phyloP scores from a whole-genome alignment of 1,140 invertebrate species.

The Lasioglossum baleicum region DNA sequence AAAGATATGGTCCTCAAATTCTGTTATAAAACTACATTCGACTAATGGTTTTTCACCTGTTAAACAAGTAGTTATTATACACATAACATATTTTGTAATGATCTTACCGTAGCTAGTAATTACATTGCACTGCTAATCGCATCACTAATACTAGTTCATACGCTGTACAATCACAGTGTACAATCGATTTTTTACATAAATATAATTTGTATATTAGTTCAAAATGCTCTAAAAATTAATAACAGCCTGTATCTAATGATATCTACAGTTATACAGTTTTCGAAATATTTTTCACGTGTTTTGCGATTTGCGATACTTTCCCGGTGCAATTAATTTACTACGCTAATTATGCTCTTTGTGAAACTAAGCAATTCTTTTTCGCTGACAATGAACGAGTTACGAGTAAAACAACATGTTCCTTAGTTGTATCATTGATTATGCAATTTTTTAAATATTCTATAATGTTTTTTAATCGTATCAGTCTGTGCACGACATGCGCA shows the following conservation, averaged over 20 bases:
- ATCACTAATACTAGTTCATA: neutral
- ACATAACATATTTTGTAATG: neutral
- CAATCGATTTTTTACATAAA: no score
- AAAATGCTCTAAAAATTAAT: no score
- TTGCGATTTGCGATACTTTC: neutral
- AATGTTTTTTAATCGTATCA: neutral
- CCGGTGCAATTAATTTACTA: neutral
- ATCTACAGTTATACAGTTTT: no score
- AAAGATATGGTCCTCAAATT: slow-evolving; percentile 99
- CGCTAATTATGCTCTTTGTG: neutral
- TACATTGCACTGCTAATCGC: neutral
- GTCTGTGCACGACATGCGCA: slow-evolving; percentile 8
- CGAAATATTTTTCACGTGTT: no score
- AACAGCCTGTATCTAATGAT: neutral
- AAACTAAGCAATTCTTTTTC: neutral
- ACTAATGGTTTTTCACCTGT: slow-evolving; percentile 92
- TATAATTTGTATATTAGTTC: no score
- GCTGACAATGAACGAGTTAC: no score
- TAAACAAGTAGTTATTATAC: slow-evolving; percentile 2
- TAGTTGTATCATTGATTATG: no score
- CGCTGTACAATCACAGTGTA: neutral
- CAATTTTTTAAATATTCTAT: no score
- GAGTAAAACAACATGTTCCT: no score
- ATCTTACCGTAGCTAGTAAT: neutral
- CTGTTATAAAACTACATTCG: slow-evolving; percentile 97